These are phyloP conservation scores for Drosophila quinaria DNA, from an alignment of 2,888 invertebrate genomes.

Conservation along the genomic window DNA sequence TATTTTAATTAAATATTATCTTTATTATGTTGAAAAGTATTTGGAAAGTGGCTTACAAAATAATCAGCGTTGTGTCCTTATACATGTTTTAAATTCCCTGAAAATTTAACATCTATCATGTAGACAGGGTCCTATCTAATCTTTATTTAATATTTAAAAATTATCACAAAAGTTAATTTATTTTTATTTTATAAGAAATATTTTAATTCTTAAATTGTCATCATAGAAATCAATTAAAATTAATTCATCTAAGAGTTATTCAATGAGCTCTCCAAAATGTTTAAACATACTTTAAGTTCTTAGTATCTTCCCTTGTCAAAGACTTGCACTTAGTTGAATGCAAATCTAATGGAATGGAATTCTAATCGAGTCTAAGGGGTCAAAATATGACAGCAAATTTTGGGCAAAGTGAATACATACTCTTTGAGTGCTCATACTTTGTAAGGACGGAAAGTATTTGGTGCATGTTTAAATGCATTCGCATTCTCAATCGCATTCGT, in stretches of 20 bases:
- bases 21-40: background rate
- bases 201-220: no score
- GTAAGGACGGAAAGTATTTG: conserved; percentile 17
- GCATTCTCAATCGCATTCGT: conserved; percentile 15
- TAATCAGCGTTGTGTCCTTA: background rate
- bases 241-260: background rate
- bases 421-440: background rate
- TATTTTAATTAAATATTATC: conserved; percentile 28
- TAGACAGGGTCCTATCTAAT: no score
- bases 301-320: background rate
- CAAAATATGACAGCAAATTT: conserved; percentile 1
- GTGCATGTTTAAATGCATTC: conserved; percentile 19
- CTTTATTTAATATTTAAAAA: no score
- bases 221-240: background rate
- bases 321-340: background rate
- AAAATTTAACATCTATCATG: no score
- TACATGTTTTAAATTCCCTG: no score
- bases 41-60: background rate
- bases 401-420: background rate
- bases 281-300: background rate
- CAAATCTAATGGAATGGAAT: background rate
- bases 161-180: no score
- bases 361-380: background rate
- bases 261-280: background rate
- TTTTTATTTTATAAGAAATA: no score